A percentile compares a stretch with the other conserved stretches of the same genome.
These are phyloP conservation scores for Anniella stebbinsi DNA, from an alignment of 2,797 vertebrate genomes.

Conservation along the genomic window DNA sequence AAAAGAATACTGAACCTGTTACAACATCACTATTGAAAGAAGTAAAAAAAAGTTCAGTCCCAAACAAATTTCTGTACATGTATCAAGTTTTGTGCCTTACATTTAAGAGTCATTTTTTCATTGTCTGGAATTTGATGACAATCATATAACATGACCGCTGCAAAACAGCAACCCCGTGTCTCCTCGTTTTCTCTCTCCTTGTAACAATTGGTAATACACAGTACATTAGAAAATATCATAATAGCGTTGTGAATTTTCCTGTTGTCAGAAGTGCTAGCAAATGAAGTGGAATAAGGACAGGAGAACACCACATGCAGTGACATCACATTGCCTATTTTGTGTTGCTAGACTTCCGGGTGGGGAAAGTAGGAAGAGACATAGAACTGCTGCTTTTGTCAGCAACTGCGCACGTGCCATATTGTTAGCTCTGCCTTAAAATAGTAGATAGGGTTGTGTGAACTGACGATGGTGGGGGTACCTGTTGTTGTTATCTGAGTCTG, in stretches of 20 bases:
- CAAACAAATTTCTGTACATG: background rate
- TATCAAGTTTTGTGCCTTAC: background rate
- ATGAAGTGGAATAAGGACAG: background rate
- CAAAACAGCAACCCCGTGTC: background rate
- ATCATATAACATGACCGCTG: background rate
- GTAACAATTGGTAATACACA: background rate
- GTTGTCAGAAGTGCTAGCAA: background rate
- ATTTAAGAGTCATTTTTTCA: background rate
- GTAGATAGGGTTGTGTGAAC: background rate
- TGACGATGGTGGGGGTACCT: background rate
- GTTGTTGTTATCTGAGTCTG: background rate
- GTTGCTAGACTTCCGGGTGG: background rate
- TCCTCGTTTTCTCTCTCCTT: background rate
- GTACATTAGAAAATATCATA: background rate
- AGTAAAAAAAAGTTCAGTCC: background rate
- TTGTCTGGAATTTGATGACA: background rate
- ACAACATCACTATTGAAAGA: background rate
- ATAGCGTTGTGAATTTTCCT: background rate
- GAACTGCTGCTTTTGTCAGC: background rate
- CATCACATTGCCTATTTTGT: too few relatives aligned
- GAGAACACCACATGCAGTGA: background rate
- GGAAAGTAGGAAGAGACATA: background rate
- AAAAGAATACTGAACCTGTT: conserved; percentile 20
- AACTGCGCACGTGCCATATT: background rate
- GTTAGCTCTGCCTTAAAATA: background rate